phyloP scores from a whole-genome alignment of 2,888 invertebrate genomes.

The Lepidochrysops patricia region DNA sequence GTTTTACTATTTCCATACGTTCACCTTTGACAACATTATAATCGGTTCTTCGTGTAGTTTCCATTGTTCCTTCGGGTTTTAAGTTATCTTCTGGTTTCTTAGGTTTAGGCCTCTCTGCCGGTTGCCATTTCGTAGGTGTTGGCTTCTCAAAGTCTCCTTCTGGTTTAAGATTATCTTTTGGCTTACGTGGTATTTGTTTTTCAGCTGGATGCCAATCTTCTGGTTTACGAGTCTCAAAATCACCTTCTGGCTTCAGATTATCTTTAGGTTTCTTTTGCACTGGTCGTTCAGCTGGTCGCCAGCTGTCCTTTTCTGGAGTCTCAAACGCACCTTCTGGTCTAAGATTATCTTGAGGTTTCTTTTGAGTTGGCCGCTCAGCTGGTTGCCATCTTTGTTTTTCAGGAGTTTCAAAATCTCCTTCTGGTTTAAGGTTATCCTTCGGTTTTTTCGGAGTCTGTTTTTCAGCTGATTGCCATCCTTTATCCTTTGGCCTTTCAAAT shows the following conservation, averaged over 20 bases:
- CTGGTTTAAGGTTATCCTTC: slow-evolving; percentile 77
- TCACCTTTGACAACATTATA: slow-evolving; percentile 73
- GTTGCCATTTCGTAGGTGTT: slow-evolving; percentile 36
- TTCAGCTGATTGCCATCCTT: slow-evolving; percentile 39
- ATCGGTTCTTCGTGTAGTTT: slow-evolving; percentile 51
- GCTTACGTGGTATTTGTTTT: slow-evolving; percentile 33
- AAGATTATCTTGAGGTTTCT: slow-evolving; percentile 69
- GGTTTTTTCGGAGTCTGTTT: slow-evolving; percentile 38
- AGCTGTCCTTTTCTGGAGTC: slow-evolving; percentile 44
- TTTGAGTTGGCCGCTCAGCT: slow-evolving; percentile 20
- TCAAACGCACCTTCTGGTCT: slow-evolving; percentile 70
- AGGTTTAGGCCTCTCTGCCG: slow-evolving; percentile 32
- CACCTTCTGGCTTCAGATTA: slow-evolving; percentile 70
- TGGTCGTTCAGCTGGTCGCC: slow-evolving; percentile 58
- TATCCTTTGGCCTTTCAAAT: slow-evolving; percentile 40
- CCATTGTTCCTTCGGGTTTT: slow-evolving; percentile 71
- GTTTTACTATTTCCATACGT: slow-evolving; percentile 74
- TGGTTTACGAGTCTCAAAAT: slow-evolving; percentile 42
- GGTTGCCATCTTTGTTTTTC: no score
- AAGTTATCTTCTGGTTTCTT: slow-evolving; percentile 68
- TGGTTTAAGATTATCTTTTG: slow-evolving; percentile 71
- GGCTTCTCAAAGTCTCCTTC: slow-evolving; percentile 76
- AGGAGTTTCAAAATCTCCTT: slow-evolving; percentile 49
- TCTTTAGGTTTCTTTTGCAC: slow-evolving; percentile 57
- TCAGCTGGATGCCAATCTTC: slow-evolving; percentile 57